Evolutionary conservation across 35 echinoderm and acorn worm genomes (phyloP).

Genomic region (Acanthaster planci): DNA sequence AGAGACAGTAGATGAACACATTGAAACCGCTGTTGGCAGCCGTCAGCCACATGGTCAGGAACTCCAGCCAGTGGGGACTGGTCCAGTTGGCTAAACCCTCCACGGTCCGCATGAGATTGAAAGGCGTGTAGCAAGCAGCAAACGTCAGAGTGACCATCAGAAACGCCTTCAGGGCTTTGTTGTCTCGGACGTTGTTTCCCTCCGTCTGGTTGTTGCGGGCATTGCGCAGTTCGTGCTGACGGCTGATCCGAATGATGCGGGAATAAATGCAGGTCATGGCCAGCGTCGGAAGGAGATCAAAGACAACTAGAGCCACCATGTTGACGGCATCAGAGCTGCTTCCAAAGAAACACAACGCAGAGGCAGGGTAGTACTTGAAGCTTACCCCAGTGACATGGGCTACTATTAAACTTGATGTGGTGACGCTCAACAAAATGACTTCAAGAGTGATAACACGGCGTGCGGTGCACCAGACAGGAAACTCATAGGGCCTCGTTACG

Average conservation of each 20-base stretch:
- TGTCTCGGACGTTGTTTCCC: not conserved
- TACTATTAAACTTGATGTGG: not conserved
- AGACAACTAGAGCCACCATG: not conserved
- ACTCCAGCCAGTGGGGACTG: not conserved
- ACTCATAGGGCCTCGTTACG: not conserved
- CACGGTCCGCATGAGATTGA: too few relatives aligned
- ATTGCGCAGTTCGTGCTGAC: not conserved
- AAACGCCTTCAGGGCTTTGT: slow-evolving; percentile 7
- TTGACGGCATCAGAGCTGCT: not conserved
- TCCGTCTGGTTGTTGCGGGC: not conserved
- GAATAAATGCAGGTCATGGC: not conserved
- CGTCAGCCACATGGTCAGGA: not conserved
- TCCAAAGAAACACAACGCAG: not conserved
- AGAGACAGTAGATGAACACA: slow-evolving; percentile 13
- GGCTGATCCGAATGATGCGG: not conserved
- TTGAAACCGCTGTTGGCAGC: not conserved
- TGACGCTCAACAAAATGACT: not conserved
- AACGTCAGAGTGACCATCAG: not conserved
- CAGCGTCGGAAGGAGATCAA: not conserved
- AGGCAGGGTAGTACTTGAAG: not conserved
- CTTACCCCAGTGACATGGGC: not conserved
- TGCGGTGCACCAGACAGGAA: not conserved
- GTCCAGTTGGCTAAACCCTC: too few relatives aligned
- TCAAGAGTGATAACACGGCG: not conserved
- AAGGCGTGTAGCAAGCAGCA: not conserved